Base-by-base conservation (phyloP, 2,888 invertebrate genomes). In the Cabera pusaria region DNA sequence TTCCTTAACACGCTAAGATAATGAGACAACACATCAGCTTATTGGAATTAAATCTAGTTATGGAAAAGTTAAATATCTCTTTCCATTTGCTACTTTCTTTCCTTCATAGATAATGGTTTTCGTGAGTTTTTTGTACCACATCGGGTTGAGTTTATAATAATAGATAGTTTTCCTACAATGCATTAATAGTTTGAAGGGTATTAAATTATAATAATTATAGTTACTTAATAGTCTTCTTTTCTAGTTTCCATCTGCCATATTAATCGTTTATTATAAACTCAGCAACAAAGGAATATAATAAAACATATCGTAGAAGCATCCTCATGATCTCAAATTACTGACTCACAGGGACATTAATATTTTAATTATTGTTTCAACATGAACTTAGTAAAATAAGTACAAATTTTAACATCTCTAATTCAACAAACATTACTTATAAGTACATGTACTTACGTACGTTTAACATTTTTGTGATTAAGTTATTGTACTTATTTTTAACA, bases 21-120 rank as follows among this genome's bases (percentile, higher is more conserved):
- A 14, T n/a, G n/a, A n/a, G n/a, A n/a, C n/a, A n/a, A n/a, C n/a
- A n/a, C n/a, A n/a, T n/a, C n/a, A n/a, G n/a, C n/a, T n/a, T n/a
- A n/a, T n/a, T n/a, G n/a, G n/a, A n/a, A n/a, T n/a, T n/a, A n/a
- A n/a, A n/a, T n/a, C 38, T n/a, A 14, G 9, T 26, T 22, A n/a
- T 19, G 19, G 18, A 20, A 29, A 24, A 6, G 7, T 6, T 7
- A 28, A 19, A 8, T 6, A 14, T 17, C 27, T 27, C 23, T 40
- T 28, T 33, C 22, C 20, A 5, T 6, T 24, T 14, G 23, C 24
- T 20, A 0, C 6, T 19, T 20, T 24, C 56, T 62, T 42, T 29
- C 42, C 29, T 58, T 37, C 59, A 64, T 60, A 57, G 63, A 54
- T 59, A 55, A 53, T 26, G 18, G 8, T 26, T 34, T 20, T 21